Conservation (phyloP, 2,113 vertebrate species). For the Azemiops feae region DNA sequence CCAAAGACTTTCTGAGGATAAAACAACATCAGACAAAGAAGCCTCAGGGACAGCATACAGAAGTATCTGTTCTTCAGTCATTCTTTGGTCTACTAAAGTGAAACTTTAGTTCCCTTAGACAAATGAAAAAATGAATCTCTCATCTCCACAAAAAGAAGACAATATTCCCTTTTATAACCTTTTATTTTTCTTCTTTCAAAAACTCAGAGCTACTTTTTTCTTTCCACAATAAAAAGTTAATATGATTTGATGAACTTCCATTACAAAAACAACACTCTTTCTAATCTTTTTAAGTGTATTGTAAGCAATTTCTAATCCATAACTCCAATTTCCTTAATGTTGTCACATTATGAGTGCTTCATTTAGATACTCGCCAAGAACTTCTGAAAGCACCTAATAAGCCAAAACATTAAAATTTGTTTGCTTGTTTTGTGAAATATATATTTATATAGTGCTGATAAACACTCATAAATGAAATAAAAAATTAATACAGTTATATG, state of each 20-base stretch:
- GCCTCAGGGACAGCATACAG: slow-evolving; percentile 45
- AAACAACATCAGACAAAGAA: slow-evolving; percentile 35
- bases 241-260: slow-evolving; percentile 12
- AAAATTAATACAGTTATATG: neutral
- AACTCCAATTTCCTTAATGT: neutral
- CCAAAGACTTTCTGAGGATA: slow-evolving; percentile 38
- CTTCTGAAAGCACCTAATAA: neutral
- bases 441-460: neutral
- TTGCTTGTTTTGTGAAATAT: neutral
- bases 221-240: slow-evolving; percentile 17
- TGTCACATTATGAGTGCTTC: neutral
- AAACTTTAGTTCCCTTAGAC: slow-evolving; percentile 41
- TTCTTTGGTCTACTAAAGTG: slow-evolving; percentile 19
- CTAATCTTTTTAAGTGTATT: neutral
- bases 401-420: neutral
- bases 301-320: neutral
- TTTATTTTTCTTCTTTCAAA: slow-evolving; percentile 8
- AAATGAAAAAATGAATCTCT: slow-evolving; percentile 39
- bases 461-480: neutral
- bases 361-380: neutral
- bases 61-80: slow-evolving; percentile 51
- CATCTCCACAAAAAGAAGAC: slow-evolving; percentile 41
- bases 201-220: neutral
- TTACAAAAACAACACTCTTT: neutral
- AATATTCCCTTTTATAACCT: slow-evolving; percentile 43